A percentile compares a stretch with the other conserved stretches of the same genome.
Evolutionary conservation across 2,113 vertebrate genomes (phyloP).

Genomic region (Leptobrachium ailaonicum): DNA sequence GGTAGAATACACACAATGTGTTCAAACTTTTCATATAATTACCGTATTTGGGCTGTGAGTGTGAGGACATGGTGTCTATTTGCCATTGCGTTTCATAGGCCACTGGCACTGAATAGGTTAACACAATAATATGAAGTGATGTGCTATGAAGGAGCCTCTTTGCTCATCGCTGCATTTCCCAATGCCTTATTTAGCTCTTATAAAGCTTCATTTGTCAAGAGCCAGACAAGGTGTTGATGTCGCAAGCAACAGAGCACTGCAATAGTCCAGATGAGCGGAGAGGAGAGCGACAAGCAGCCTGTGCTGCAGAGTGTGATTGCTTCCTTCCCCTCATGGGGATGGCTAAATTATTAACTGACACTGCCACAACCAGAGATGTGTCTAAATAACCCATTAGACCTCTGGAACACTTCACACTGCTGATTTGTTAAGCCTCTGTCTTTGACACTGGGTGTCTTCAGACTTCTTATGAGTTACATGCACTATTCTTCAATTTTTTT

Average conservation of each 20-base stretch:
- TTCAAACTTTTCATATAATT: no score
- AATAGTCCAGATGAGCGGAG: conserved; percentile 53
- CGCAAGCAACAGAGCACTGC: conserved; percentile 51
- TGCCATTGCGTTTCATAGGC: not conserved
- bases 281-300: conserved; percentile 52
- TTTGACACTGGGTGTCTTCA: not conserved
- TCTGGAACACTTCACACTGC: conserved; percentile 25
- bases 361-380: conserved; percentile 66
- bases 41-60: no score
- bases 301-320: conserved; percentile 57
- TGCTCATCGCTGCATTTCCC: conserved; percentile 56
- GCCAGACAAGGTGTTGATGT: conserved; percentile 62
- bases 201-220: conserved; percentile 65
- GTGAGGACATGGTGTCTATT: not conserved
- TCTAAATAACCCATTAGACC: conserved; percentile 73
- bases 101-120: not conserved
- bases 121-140: not conserved
- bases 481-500: not conserved
- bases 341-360: conserved; percentile 73
- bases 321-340: conserved; percentile 60
- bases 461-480: not conserved
- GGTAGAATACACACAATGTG: no score
- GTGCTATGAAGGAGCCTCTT: conserved; percentile 21
- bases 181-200: conserved; percentile 61
- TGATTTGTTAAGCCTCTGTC: conserved; percentile 16